Percentiles rank a stretch among this genome's conserved stretches.
Evolutionary conservation across 2,888 invertebrate species (phyloP).

Genomic region (Aphodius sticticus): DNA sequence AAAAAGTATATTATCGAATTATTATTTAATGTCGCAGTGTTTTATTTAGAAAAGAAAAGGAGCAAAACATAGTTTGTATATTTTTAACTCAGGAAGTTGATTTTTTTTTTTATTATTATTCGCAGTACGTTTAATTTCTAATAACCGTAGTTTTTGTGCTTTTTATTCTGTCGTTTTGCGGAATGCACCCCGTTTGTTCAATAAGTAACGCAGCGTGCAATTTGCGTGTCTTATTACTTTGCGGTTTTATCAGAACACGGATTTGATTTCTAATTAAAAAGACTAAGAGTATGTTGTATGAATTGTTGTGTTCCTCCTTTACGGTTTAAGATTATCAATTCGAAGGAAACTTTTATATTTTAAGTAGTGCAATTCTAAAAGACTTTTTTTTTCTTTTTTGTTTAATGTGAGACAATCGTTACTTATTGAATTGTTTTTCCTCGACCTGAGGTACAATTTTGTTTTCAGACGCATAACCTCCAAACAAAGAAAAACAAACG

Average conservation of each 20-base stretch:
- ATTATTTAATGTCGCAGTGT: neutral
- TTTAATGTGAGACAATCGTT: constrained; percentile 35
- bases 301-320: too few relatives aligned
- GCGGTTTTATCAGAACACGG: neutral
- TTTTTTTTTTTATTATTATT: constrained; percentile 18
- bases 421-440: constrained; percentile 36
- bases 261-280: too few relatives aligned
- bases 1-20: too few relatives aligned
- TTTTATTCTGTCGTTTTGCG: neutral
- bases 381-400: constrained; percentile 25
- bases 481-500: neutral
- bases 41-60: neutral
- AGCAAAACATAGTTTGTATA: constrained; percentile 41
- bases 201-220: constrained; percentile 10
- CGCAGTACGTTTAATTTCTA: constrained; percentile 16
- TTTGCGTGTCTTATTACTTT: neutral
- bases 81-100: constrained; percentile 49
- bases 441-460: constrained; percentile 19
- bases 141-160: neutral
- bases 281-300: too few relatives aligned
- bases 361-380: neutral
- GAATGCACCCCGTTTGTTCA: neutral
- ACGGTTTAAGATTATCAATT: neutral
- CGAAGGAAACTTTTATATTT: neutral
- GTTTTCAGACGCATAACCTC: neutral